Evolutionary conservation across 2,113 vertebrate species (phyloP), one percentile per base, ranked within the genome.

Genomic region (Cryptomyrus ogoouensis): DNA sequence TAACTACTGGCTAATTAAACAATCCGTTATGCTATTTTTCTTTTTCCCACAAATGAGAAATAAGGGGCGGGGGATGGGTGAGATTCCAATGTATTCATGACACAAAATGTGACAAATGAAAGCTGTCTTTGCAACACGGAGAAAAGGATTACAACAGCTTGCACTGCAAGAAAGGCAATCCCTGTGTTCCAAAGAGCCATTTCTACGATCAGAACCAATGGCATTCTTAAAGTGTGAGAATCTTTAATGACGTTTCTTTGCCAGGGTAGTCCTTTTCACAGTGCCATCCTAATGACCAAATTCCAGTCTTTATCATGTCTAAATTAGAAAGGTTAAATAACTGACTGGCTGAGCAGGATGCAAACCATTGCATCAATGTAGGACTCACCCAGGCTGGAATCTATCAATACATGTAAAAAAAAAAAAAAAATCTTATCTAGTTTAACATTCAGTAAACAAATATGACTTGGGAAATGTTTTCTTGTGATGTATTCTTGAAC

Each of bases 121-220:
- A 77, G 74, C 80, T 88, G 56, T 53, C 80, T 58, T 47, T 90
- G 17, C 90, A 77, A 53, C 62, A 89, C 66, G 89, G 39, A 89
- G 35, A 91, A 92, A 90, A 77, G 93, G 94, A 95, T 95, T 95
- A 95, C 27, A 84, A 91, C 88, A 90, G 90, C 92, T 94, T 93
- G 92, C 88, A 90, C 93, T 94, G 92, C 90, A 91, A 94, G 92
- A 91, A 91, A 91, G 89, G 66, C 46, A 93, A 93, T 93, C 91
- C 91, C 90, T 4, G 89, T 90, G 90, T 50, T 89, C 90, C 91
- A 91, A 91, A 90, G 88, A 89, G 89, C 89, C 87, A 92, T 94
- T 94, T 94, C 92, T 91, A 92, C 91, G 92, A 94, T 95, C 92
- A 91, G 90, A 93, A 93, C 91, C 85, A 91, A 66, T 74, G 89